A percentile compares a stretch with the other conserved stretches of the same genome.
phyloP scores from a whole-genome alignment of 2,888 invertebrate species.

The Drosophila tanythrix region DNA sequence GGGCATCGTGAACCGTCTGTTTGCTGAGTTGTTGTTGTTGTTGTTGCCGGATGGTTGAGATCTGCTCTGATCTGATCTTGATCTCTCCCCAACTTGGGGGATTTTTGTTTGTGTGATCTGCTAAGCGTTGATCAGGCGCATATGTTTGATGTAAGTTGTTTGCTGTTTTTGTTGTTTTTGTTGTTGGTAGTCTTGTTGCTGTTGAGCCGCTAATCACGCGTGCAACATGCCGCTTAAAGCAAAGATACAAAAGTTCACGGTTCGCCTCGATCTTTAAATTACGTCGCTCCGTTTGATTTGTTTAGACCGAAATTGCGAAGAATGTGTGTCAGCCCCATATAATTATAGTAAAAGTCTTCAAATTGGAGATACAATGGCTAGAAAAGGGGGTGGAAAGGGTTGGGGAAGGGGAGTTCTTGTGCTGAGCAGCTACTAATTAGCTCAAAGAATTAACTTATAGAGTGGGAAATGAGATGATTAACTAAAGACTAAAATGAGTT shows the following conservation, averaged over 20 bases:
- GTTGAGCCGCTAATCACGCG: conserved; percentile 70
- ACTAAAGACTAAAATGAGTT: neutral
- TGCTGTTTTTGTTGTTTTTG: conserved; percentile 29
- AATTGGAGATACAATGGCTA: neutral
- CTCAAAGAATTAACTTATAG: neutral
- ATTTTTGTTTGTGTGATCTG: conserved; percentile 44
- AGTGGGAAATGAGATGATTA: neutral
- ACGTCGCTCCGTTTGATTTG: conserved; percentile 40
- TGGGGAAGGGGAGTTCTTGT: neutral
- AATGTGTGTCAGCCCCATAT: conserved; percentile 64
- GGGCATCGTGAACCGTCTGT: conserved; percentile 38
- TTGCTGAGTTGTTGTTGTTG: conserved; percentile 16
- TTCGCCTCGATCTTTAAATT: conserved; percentile 36
- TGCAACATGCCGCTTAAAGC: conserved; percentile 71
- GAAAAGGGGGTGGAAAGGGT: neutral
- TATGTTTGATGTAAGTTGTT: conserved; percentile 70
- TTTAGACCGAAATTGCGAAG: conserved; percentile 39
- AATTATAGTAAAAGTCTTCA: conserved; percentile 7
- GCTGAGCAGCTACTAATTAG: neutral
- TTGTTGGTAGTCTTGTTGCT: conserved; percentile 10
- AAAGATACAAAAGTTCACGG: conserved; percentile 60
- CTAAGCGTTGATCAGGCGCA: conserved; percentile 66
- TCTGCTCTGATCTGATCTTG: conserved; percentile 34
- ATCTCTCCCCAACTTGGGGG: conserved; percentile 30
- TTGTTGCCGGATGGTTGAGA: conserved; percentile 39